A percentile compares a stretch with the other conserved stretches of the same genome.
Evolutionary conservation across 2,797 vertebrate species (phyloP).

Genomic region (Paratrypauchen microcephalus): DNA sequence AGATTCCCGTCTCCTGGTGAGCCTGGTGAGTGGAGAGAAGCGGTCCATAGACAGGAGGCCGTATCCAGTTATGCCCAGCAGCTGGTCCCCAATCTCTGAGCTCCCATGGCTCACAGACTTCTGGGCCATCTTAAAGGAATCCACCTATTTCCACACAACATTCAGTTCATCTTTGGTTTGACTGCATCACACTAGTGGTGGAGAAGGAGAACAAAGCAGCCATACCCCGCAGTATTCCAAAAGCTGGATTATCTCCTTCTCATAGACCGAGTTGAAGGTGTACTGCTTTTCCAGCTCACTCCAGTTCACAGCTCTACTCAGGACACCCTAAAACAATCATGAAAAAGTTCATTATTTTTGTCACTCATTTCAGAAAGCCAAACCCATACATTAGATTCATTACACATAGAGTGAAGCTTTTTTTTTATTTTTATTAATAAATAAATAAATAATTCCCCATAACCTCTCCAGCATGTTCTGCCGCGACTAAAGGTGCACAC

Average conservation of each 20-base stretch:
- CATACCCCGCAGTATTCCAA: slow-evolving; percentile 96
- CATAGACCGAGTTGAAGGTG: slow-evolving; percentile 89
- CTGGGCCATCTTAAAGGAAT: slow-evolving; percentile 93
- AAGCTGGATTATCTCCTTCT: slow-evolving; percentile 92
- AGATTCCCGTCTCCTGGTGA: slow-evolving; percentile 32
- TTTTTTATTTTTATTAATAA: too few species aligned
- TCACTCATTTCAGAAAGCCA: too few species aligned
- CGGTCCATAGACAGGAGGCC: slow-evolving; percentile 50
- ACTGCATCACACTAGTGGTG: too few species aligned
- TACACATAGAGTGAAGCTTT: too few species aligned
- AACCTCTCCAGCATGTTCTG: too few species aligned
- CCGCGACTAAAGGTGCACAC: too few species aligned
- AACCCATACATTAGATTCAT: too few species aligned
- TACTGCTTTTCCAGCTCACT: slow-evolving; percentile 94
- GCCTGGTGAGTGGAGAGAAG: slow-evolving; percentile 38
- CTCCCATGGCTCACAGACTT: slow-evolving; percentile 77
- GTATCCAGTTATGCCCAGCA: slow-evolving; percentile 70
- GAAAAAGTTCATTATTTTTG: too few species aligned
- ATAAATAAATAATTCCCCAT: too few species aligned
- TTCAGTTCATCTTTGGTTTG: not conserved
- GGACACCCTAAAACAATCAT: slow-evolving; percentile 85
- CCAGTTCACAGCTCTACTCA: slow-evolving; percentile 96
- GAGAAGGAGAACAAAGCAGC: not conserved
- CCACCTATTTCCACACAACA: slow-evolving; percentile 73
- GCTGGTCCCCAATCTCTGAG: slow-evolving; percentile 69